Base-by-base conservation (phyloP, 1,140 invertebrate genomes). In the Battus philenor region DNA sequence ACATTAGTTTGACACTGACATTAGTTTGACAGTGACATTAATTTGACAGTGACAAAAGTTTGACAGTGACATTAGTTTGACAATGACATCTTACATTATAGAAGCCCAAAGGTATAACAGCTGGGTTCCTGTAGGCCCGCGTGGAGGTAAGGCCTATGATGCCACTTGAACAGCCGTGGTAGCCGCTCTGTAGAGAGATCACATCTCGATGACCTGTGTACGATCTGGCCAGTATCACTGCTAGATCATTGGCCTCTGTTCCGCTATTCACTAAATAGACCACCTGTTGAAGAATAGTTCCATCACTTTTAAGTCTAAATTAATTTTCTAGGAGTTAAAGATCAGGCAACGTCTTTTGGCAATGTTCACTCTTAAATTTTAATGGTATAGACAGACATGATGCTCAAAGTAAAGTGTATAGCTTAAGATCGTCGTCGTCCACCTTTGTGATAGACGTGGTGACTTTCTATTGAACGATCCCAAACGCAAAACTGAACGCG, bases 201-300 rank as follows among this genome's bases (percentile, higher is more conserved):
- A 98, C 89, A 59, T 98, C 95, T 64, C 91, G 92, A 49, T 94
- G 91, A 2, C 92, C 91, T 0, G 97, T 98, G 68, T 96, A 90
- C 0, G 95, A 66, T 55, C 96, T 88, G 0, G 97, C 94, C 83
- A 99, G 89, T 7, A 97, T 67, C 47, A 97, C 88, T 0, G 97
- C 97, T 24, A 99, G 83, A 75, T 99, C 98, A 78, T 98, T 99
- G 0, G 98, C 97, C 87, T 99, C 98, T 4, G 96, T 97, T 0
- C 98, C 97, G 72, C 96, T 98, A 70, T 99, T 99, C 0, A 96
- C 93, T 62, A 98, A 91, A 77, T 98, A 98, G 10, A 95, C 93
- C 8, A 94, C 91, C 90, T 93, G 66, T 11, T 34, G 38, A 44
- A 20, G 17, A 5, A 27, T 9, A n/a, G n/a, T n/a, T n/a, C n/a